These are phyloP conservation scores for Tortricodes alternella DNA, from an alignment of 2,888 invertebrate genomes.

Conservation along the genomic window DNA sequence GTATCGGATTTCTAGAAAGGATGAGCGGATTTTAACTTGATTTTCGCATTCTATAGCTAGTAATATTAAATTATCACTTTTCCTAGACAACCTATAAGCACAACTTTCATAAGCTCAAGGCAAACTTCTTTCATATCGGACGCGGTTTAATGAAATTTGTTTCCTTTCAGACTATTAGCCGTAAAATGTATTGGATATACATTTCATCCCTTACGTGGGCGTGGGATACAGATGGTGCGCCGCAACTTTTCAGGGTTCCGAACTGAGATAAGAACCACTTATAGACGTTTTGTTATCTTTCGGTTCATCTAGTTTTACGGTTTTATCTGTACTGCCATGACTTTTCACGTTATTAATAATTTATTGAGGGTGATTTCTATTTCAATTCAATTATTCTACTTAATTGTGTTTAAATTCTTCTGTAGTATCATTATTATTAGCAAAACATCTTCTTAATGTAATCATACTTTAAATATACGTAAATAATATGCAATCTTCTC, in stretches of 20 bases:
- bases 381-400: too few relatives aligned
- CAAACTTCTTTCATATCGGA: conserved; percentile 32
- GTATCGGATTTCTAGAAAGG: too few relatives aligned
- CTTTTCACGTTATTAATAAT: too few relatives aligned
- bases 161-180: conserved; percentile 44
- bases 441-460: too few relatives aligned
- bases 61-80: background rate
- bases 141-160: conserved; percentile 45
- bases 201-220: conserved; percentile 10
- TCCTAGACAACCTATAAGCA: background rate
- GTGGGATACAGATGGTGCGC: conserved; percentile 10
- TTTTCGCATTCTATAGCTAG: too few relatives aligned
- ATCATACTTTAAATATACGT: too few relatives aligned
- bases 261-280: background rate
- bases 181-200: conserved; percentile 43
- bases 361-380: too few relatives aligned
- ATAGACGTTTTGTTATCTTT: background rate
- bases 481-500: too few relatives aligned
- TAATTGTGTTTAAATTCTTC: too few relatives aligned
- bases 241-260: conserved; percentile 8
- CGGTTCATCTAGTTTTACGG: background rate
- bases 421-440: too few relatives aligned
- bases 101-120: background rate
- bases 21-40: too few relatives aligned
- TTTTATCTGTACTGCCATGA: background rate